A percentile compares a stretch with the other conserved stretches of the same genome.
Conservation (phyloP, 2,888 invertebrate species). For the Plutella xylostella region DNA sequence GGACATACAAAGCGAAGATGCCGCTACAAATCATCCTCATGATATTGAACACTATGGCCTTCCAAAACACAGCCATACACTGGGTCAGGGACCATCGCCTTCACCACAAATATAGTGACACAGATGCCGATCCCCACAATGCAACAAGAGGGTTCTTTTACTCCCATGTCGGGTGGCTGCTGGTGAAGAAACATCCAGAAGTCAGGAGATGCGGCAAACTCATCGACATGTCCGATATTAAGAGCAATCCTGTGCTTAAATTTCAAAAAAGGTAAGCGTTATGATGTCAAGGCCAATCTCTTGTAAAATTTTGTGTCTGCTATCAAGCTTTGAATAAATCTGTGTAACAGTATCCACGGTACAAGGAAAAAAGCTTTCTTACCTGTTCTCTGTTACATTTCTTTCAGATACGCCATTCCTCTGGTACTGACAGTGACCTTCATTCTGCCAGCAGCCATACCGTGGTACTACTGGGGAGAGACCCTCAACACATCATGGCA, state of each 20-base stretch:
- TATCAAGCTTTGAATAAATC: too few species aligned
- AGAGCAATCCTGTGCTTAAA: conserved; percentile 72
- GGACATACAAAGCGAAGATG: conserved; percentile 24
- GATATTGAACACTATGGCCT: conserved; percentile 24
- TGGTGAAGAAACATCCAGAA: conserved; percentile 78
- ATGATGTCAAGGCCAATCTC: neutral
- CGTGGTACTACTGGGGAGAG: conserved; percentile 73
- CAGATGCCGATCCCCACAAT: conserved; percentile 82
- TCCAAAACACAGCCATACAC: conserved; percentile 60
- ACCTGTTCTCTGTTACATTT: conserved; percentile 3
- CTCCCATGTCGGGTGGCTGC: conserved; percentile 83
- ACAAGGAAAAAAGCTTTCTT: too few species aligned
- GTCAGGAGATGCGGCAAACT: conserved; percentile 75
- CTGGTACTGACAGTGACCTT: conserved; percentile 68
- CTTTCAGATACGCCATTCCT: conserved; percentile 70
- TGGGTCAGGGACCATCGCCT: conserved; percentile 71
- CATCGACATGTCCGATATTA: conserved; percentile 77
- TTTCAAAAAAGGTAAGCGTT: conserved; percentile 75
- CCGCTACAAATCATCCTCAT: conserved; percentile 25
- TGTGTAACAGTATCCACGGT: too few species aligned
- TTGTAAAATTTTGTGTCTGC: neutral
- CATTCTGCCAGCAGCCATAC: conserved; percentile 64
- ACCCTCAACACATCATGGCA: conserved; percentile 45
- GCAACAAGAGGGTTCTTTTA: conserved; percentile 84
- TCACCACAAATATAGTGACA: conserved; percentile 81